Evolutionary conservation across 1,140 invertebrate species (phyloP), one percentile per base, ranked within the genome.

Genomic region (Drosophila yakuba): DNA sequence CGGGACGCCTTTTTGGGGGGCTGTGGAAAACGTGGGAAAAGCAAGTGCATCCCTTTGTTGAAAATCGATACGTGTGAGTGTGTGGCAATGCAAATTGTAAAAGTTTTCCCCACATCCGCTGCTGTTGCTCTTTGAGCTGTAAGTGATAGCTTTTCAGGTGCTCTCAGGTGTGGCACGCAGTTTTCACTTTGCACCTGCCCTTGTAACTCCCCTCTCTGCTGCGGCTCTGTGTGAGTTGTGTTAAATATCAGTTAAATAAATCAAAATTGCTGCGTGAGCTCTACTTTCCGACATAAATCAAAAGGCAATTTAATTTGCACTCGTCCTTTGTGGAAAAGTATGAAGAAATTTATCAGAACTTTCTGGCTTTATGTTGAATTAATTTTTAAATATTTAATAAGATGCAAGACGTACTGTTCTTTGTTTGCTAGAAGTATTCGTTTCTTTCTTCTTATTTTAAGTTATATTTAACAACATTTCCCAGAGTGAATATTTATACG

Each of bases 91-190:
- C 61, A 76, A 76, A 76, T 76, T 75, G 73, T 58, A 75, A 76
- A 76, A 76, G 73, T 76, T 76, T 76, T 36, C 32, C 69, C 69
- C 43, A 11, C 51, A 60, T 56, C 17, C 44, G 43, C 35, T 50
- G 32, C 44, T 20, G 39, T 61, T 82, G 83, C 79, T 78, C 74
- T 88, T 85, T 85, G 82, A 85, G 83, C 83, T 88, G 83, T 88
- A 85, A 85, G 83, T 88, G 82, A 85, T 85, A 85, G 74, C 77
- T 67, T 86, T 86, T 64, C 57, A 58, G 63, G 57, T 69, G 63
- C 82, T 74, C 63, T 54, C 82, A 81, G 82, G 64, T 86, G 78
- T 75, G 73, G 74, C 73, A 67, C 41, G 44, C 71, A 48, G 69
- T 17, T 66, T 52, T 66, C 60, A 48, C 41, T 36, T 47, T 44